Evolutionary conservation across 1,140 invertebrate genomes (phyloP).

Genomic region (Phocides pigmalion): DNA sequence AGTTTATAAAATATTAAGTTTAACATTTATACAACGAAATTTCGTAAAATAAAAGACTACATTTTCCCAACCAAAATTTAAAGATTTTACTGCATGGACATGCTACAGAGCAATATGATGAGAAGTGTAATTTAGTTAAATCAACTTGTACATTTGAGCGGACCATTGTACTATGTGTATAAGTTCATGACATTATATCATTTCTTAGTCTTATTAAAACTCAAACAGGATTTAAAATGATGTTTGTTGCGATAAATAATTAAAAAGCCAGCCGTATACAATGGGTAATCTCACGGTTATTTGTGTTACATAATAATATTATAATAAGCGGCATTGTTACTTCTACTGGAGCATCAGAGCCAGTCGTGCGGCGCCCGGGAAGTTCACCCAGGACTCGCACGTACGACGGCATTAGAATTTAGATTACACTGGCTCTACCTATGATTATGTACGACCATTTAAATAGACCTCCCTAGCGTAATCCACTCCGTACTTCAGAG

Average conservation of each 20-base stretch:
- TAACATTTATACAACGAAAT: no score
- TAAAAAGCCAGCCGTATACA: constrained; percentile 45
- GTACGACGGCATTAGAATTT: constrained; percentile 68
- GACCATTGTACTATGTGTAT: no score
- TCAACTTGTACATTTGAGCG: no score
- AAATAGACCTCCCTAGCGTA: no score
- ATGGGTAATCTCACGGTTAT: constrained; percentile 66
- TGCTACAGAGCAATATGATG: no score
- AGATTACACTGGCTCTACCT: constrained; percentile 55
- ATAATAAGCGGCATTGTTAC: constrained; percentile 68
- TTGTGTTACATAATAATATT: constrained; percentile 57
- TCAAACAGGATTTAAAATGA: constrained; percentile 7
- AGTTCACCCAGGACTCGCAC: constrained; percentile 57
- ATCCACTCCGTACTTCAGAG: no score
- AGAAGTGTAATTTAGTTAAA: no score
- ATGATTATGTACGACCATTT: background rate
- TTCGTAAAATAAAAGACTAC: no score
- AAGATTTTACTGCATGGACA: no score
- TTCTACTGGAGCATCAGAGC: constrained; percentile 53
- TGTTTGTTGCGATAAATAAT: constrained; percentile 36
- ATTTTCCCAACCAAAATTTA: no score
- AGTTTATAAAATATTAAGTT: no score
- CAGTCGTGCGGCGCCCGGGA: constrained; percentile 55
- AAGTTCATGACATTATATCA: background rate
- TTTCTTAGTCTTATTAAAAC: background rate